These are phyloP conservation scores for Vidua macroura DNA, from an alignment of 2,113 vertebrate genomes.

Conservation along the genomic window DNA sequence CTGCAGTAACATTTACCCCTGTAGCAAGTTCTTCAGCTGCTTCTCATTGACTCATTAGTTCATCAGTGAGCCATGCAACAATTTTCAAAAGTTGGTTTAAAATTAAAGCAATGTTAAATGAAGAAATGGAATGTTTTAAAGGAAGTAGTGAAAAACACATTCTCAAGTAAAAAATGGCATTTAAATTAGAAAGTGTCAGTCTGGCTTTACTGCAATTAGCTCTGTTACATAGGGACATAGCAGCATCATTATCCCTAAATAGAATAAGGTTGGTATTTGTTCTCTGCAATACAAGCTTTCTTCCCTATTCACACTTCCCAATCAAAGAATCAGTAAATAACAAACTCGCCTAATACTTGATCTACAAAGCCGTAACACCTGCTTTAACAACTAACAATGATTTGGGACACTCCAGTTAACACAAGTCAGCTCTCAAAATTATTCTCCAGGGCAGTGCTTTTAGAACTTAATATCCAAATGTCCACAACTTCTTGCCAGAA, in stretches of 20 bases:
- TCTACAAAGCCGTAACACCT: slow-evolving; percentile 1
- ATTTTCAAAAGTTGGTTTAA: neutral
- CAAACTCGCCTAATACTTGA: neutral
- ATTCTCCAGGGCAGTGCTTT: neutral
- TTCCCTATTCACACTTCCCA: neutral
- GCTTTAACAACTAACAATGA: neutral
- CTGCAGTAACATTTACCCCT: neutral
- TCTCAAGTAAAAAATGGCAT: neutral
- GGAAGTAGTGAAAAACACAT: neutral
- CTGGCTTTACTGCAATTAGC: neutral
- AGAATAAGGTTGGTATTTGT: neutral
- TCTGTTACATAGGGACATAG: neutral
- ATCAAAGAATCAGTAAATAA: slow-evolving; percentile 23
- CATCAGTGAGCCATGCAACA: neutral
- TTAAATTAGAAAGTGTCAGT: neutral
- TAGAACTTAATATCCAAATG: neutral
- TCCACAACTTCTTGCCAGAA: neutral
- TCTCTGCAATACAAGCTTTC: neutral
- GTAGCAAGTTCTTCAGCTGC: neutral
- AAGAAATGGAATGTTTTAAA: neutral
- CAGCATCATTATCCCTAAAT: neutral
- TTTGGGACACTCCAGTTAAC: neutral
- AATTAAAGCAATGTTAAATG: neutral
- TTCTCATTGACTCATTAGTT: neutral
- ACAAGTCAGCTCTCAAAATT: neutral